Percentiles rank a stretch among this genome's conserved stretches.
Conservation (phyloP, 2,797 vertebrate genomes). For the Garrulus glandarius region DNA sequence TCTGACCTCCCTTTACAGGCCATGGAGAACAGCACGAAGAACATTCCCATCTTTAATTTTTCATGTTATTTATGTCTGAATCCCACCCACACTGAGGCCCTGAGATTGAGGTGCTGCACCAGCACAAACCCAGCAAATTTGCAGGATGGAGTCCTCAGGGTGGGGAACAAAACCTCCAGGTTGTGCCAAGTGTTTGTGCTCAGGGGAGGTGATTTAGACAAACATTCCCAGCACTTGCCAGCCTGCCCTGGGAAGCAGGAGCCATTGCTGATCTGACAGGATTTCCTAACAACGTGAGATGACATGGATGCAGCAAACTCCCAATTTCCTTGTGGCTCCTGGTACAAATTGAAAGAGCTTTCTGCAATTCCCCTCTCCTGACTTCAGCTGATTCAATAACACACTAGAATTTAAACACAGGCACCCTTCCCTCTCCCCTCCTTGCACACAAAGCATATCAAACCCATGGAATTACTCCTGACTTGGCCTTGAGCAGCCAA, state of each 20-base stretch:
- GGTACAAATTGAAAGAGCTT: background rate
- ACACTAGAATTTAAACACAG: constrained; percentile 22
- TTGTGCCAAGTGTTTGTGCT: background rate
- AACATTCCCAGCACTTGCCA: background rate
- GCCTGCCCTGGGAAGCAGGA: background rate
- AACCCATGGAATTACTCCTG: constrained; percentile 52
- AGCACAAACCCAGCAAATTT: background rate
- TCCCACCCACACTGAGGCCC: background rate
- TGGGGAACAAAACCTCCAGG: background rate
- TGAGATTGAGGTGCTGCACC: background rate
- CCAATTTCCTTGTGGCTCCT: background rate
- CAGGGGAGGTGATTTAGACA: background rate
- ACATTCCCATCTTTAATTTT: background rate
- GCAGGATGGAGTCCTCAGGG: background rate
- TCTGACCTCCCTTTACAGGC: background rate
- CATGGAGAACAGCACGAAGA: background rate
- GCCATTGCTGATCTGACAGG: background rate
- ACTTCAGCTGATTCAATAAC: constrained; percentile 3
- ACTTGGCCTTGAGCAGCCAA: constrained; percentile 56
- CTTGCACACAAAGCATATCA: constrained; percentile 20
- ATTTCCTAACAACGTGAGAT: background rate
- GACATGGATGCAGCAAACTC: constrained; percentile 8
- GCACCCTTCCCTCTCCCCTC: background rate
- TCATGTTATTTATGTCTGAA: background rate
- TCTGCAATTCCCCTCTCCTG: constrained; percentile 34